Evolutionary conservation across 2,113 vertebrate genomes (phyloP).

Genomic region (Phodopus roborovskii): DNA sequence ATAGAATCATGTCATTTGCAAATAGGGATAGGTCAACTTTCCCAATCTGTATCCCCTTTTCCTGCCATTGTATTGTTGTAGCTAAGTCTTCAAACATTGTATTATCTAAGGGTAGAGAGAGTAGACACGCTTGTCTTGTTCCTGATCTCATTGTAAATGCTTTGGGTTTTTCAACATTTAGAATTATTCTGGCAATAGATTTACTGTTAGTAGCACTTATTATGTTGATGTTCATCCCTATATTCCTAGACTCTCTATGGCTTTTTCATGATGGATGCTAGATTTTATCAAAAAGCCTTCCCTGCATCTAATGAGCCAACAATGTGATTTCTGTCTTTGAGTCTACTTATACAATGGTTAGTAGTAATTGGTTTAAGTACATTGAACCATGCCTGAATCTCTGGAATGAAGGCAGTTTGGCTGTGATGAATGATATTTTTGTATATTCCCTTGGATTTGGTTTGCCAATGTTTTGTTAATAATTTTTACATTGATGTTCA

Average conservation of each 20-base stretch:
- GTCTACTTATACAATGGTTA: neutral
- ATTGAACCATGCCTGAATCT: neutral
- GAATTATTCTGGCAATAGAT: neutral
- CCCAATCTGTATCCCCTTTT: neutral
- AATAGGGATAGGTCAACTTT: neutral
- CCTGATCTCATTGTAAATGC: neutral
- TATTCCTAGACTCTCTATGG: neutral
- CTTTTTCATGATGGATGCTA: neutral
- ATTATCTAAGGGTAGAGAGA: neutral
- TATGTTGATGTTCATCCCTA: neutral
- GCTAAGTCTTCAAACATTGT: neutral
- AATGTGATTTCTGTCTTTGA: neutral
- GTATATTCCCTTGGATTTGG: neutral
- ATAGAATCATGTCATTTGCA: neutral
- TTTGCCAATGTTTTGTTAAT: neutral
- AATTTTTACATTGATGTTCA: neutral
- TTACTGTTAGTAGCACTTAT: neutral
- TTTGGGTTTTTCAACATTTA: neutral
- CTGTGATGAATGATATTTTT: neutral
- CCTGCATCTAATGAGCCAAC: neutral
- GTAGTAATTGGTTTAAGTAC: neutral
- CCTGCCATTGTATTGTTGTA: neutral
- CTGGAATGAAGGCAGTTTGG: neutral
- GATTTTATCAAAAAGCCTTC: neutral
- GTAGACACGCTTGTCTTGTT: neutral